phyloP scores from a whole-genome alignment of 1,140 invertebrate species.

The Eriocheir sinensis region DNA sequence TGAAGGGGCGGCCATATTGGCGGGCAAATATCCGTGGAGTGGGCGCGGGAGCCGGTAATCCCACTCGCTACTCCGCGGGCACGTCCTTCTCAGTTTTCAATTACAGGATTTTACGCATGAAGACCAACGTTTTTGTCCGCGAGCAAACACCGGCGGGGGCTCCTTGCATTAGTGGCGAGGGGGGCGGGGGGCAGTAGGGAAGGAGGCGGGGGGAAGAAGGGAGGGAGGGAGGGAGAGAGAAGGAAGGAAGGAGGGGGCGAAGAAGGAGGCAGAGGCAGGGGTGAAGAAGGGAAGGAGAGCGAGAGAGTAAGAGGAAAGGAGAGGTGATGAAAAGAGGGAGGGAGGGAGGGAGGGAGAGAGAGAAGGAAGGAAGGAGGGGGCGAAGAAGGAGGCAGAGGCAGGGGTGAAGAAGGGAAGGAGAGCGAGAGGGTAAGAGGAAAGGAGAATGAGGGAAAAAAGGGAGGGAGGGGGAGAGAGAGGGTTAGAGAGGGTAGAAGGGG shows the following conservation, averaged over 20 bases:
- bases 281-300: too few species aligned
- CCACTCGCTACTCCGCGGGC: constrained; percentile 40
- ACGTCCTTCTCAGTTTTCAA: constrained; percentile 70
- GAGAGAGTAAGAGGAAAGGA: too few species aligned
- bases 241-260: background rate
- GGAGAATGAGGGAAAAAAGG: too few species aligned
- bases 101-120: constrained; percentile 71
- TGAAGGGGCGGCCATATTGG: constrained; percentile 41
- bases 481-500: too few species aligned
- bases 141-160: constrained; percentile 44
- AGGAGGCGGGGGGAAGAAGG: background rate
- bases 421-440: too few species aligned
- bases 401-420: background rate
- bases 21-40: background rate
- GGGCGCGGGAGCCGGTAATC: constrained; percentile 48
- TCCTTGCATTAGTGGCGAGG: constrained; percentile 52
- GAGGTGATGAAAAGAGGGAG: too few species aligned
- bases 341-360: background rate
- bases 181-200: background rate
- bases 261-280: background rate
- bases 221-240: constrained; percentile 8
- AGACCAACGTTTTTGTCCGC: constrained; percentile 33
- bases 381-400: background rate
- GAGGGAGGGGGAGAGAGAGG: too few species aligned
- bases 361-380: background rate